Percentiles rank a stretch among this genome's conserved stretches.
Evolutionary conservation across 2,113 vertebrate species (phyloP).

Genomic region (Forbesichthys agassizii): DNA sequence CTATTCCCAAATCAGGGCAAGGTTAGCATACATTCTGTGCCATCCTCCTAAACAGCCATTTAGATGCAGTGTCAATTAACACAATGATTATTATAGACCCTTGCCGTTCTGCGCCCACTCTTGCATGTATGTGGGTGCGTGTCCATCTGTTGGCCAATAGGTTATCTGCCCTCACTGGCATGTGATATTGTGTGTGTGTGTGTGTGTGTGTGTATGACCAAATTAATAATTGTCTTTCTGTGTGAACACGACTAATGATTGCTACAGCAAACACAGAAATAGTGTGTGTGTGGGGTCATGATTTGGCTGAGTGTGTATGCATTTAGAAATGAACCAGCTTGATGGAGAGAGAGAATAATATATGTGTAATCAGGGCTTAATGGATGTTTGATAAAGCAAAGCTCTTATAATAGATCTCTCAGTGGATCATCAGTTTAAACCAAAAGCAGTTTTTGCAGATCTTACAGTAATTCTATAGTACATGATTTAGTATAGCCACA

Average conservation of each 20-base stretch:
- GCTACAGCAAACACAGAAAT: no score
- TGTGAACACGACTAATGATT: neutral
- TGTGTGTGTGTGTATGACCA: neutral
- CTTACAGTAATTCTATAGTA: no score
- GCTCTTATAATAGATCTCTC: no score
- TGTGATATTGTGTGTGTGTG: neutral
- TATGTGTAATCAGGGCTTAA: no score
- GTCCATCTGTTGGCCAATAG: conserved; percentile 19
- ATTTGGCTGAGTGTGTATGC: no score
- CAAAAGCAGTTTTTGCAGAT: no score
- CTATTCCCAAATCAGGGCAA: conserved; percentile 32
- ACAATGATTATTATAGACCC: conserved; percentile 47
- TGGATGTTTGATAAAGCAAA: no score
- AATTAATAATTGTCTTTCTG: neutral
- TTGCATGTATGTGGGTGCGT: conserved; percentile 14
- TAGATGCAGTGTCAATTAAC: conserved; percentile 60
- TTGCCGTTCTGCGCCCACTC: neutral
- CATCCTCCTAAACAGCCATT: conserved; percentile 38
- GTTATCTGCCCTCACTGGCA: neutral
- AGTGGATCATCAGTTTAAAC: no score
- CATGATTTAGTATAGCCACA: no score
- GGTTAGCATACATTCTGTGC: conserved; percentile 46
- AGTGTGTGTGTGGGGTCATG: no score
- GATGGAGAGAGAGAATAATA: no score
- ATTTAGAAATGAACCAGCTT: no score